A percentile compares a stretch with the other conserved stretches of the same genome.
These are phyloP conservation scores for Platycercus adscitus DNA, from an alignment of 2,113 vertebrate species.

Conservation along the genomic window DNA sequence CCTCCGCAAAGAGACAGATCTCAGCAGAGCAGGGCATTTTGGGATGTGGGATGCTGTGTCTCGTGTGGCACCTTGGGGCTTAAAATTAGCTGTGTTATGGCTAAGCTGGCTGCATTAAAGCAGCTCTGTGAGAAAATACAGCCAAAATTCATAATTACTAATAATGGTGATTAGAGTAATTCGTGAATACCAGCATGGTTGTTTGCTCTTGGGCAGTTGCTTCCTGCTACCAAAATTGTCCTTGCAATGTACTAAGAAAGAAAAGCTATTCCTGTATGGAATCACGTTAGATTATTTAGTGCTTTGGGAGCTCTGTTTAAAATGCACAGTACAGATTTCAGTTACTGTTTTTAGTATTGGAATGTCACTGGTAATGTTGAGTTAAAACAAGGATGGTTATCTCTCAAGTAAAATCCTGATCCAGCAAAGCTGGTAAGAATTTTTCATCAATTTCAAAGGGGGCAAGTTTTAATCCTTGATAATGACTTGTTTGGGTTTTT, in stretches of 20 bases:
- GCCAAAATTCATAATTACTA: not conserved
- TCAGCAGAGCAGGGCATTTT: rapidly evolving
- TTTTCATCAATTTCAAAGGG: not conserved
- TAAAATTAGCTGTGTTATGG: not conserved
- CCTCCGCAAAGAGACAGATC: not conserved
- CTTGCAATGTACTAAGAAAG: not conserved
- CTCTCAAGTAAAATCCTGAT: not conserved
- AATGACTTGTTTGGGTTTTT: not conserved
- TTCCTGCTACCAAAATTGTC: not conserved
- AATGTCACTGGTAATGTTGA: not conserved
- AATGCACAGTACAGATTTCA: not conserved
- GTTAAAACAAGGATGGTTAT: not conserved
- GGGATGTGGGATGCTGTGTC: not conserved
- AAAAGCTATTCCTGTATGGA: not conserved
- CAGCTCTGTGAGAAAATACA: not conserved
- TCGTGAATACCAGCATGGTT: not conserved
- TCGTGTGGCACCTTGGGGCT: not conserved
- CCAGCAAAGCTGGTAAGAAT: not conserved
- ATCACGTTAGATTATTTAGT: not conserved
- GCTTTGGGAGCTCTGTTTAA: not conserved
- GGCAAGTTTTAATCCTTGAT: not conserved
- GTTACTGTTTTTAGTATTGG: not conserved
- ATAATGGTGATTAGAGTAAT: not conserved
- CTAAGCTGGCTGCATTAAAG: not conserved
- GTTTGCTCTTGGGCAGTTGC: not conserved